Percentiles rank a stretch among this genome's conserved stretches.
These are phyloP conservation scores for Elaphurus davidianus DNA, from an alignment of 2,113 vertebrate genomes.

Conservation along the genomic window DNA sequence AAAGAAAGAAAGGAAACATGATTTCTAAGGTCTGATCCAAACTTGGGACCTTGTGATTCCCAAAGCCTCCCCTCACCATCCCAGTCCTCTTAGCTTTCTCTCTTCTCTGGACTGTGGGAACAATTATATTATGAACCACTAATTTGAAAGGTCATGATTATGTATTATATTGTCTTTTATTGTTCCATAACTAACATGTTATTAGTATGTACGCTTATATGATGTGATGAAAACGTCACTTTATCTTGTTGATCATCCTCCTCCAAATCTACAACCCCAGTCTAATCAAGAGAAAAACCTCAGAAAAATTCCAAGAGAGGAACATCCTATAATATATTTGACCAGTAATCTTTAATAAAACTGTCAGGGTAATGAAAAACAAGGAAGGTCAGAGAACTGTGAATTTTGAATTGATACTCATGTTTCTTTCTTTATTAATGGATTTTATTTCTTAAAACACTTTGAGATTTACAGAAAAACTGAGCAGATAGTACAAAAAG, in stretches of 20 bases:
- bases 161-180: neutral
- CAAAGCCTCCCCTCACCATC: neutral
- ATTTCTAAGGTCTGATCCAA: neutral
- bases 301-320: neutral
- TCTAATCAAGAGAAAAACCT: neutral
- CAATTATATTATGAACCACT: conserved; percentile 16
- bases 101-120: neutral
- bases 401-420: neutral
- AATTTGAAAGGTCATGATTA: conserved; percentile 34
- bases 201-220: neutral
- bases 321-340: neutral
- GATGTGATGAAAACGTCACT: neutral
- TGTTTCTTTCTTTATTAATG: neutral
- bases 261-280: neutral
- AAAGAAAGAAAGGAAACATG: neutral
- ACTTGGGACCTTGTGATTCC: neutral
- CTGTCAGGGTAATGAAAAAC: neutral
- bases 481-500: neutral
- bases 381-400: neutral
- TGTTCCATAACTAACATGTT: neutral
- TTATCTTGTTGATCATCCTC: neutral
- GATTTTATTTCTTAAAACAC: neutral
- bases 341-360: neutral
- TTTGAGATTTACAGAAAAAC: neutral
- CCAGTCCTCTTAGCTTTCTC: neutral